phyloP scores from a whole-genome alignment of 2,113 vertebrate genomes.

The Zosterops japonicus region DNA sequence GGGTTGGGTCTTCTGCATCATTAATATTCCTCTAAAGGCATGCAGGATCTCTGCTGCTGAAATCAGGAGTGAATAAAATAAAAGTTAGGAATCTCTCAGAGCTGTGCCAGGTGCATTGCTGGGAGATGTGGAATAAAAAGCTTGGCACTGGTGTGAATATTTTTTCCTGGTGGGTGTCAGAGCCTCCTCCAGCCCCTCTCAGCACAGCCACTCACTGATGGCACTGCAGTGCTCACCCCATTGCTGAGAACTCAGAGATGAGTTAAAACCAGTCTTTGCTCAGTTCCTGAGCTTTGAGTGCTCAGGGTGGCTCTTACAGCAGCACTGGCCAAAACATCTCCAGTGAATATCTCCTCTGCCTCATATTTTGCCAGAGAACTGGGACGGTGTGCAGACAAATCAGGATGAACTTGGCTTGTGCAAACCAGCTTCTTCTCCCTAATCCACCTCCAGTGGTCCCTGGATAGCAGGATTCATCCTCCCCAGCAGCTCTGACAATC shows the following conservation, averaged over 20 bases:
- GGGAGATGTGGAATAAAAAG: not conserved
- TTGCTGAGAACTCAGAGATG: rapidly evolving
- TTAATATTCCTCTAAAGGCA: not conserved
- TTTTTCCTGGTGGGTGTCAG: not conserved
- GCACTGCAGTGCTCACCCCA: not conserved
- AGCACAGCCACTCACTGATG: not conserved
- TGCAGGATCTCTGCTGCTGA: not conserved
- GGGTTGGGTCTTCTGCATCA: not conserved
- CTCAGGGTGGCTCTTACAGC: rapidly evolving
- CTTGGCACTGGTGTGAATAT: not conserved
- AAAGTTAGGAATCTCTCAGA: not conserved
- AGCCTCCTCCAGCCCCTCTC: not conserved
- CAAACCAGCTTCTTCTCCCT: not conserved
- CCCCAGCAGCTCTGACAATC: not conserved
- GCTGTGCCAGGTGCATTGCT: not conserved
- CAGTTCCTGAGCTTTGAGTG: not conserved
- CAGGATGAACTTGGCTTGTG: not conserved
- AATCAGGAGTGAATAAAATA: not conserved
- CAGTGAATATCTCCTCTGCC: not conserved
- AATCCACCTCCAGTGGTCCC: not conserved
- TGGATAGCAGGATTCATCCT: not conserved
- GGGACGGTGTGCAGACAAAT: not conserved
- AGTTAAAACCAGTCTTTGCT: not conserved
- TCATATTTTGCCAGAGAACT: rapidly evolving
- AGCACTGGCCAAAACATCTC: not conserved